phyloP scores from a whole-genome alignment of 92 coral and sea anemone genomes.

The Bergia puertoricense region DNA sequence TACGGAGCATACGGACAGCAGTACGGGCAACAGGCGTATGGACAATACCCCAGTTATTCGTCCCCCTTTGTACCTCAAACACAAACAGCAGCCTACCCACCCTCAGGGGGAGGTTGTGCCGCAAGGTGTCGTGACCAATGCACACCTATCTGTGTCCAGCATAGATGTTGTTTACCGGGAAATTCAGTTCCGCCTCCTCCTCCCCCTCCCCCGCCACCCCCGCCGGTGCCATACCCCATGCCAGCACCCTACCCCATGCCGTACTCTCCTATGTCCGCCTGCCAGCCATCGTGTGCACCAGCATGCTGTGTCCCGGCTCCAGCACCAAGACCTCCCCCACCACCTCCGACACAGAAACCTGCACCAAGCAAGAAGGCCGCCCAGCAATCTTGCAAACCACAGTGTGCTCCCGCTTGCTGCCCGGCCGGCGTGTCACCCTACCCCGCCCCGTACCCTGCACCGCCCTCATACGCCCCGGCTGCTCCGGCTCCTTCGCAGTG shows the following conservation, averaged over 20 bases:
- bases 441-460: conserved; percentile 53
- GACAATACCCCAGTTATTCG: conserved; percentile 4
- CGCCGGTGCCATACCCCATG: conserved; percentile 62
- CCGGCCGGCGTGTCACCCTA: conserved; percentile 56
- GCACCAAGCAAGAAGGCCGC: conserved; percentile 48
- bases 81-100: conserved; percentile 60
- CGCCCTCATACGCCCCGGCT: conserved; percentile 51
- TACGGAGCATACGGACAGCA: conserved; percentile 34
- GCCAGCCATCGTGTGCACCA: conserved; percentile 81
- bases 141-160: conserved; percentile 78
- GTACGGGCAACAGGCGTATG: conserved; percentile 25
- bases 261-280: conserved; percentile 47
- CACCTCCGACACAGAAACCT: conserved; percentile 53
- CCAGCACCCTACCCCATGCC: conserved; percentile 60
- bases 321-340: conserved; percentile 51
- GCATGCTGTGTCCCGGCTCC: conserved; percentile 69
- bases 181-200: conserved; percentile 41
- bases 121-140: conserved; percentile 67
- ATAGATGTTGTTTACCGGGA: conserved; percentile 73
- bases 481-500: conserved; percentile 48
- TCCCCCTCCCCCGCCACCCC: conserved; percentile 69
- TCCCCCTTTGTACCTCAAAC: conserved; percentile 10
- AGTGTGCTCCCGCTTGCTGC: conserved; percentile 82
- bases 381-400: conserved; percentile 56
- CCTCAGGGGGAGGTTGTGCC: conserved; percentile 73